These are phyloP conservation scores for Agrochola macilenta DNA, from an alignment of 2,888 invertebrate species.

Conservation along the genomic window DNA sequence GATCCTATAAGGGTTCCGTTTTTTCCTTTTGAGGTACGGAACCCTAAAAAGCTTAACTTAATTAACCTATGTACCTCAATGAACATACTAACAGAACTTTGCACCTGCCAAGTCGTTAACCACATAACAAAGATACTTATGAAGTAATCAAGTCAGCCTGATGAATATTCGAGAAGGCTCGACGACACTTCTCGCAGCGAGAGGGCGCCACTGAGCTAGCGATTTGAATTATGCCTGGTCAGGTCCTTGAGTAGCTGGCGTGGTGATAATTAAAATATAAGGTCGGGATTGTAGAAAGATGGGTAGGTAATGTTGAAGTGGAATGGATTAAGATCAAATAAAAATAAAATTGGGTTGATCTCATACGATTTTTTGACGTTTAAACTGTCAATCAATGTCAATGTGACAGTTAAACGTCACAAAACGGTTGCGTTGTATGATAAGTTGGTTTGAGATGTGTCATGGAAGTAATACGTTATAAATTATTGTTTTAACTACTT, in stretches of 20 bases:
- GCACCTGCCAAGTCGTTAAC: conserved; percentile 27
- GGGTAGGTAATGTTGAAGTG: not conserved
- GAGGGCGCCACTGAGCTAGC: conserved; percentile 79
- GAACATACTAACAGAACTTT: not conserved
- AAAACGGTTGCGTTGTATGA: no score
- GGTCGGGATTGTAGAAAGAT: conserved; percentile 29
- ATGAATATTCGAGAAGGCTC: conserved; percentile 87
- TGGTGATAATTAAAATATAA: conserved; percentile 72
- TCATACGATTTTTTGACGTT: no score
- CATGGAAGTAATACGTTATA: no score
- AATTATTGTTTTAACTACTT: no score
- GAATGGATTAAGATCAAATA: not conserved
- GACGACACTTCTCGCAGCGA: conserved; percentile 70
- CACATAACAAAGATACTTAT: conserved; percentile 60
- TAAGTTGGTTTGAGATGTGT: no score
- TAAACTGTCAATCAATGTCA: no score
- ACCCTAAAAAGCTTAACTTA: no score
- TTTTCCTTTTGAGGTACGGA: no score
- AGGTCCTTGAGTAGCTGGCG: conserved; percentile 71
- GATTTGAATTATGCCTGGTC: conserved; percentile 84
- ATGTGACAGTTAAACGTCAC: no score
- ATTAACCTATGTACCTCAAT: not conserved
- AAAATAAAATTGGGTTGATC: no score
- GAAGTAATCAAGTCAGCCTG: conserved; percentile 80
- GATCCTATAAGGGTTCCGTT: no score